Evolutionary conservation across 2,797 vertebrate species (phyloP).

Genomic region (Fistularia tabacaria): DNA sequence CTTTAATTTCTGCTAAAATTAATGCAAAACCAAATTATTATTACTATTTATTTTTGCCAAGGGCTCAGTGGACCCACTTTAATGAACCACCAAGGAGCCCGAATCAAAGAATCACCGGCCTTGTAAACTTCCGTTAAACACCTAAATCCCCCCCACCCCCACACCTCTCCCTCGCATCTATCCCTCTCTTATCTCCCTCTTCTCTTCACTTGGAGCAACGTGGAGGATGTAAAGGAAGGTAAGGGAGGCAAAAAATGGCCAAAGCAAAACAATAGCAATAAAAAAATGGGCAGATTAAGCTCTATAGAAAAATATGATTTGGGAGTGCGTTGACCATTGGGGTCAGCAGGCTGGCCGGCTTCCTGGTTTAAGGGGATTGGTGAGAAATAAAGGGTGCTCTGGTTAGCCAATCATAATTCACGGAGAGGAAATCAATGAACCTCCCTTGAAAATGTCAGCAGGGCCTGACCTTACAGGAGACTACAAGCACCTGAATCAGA

Average conservation of each 20-base stretch:
- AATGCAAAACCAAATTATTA: slow-evolving; percentile 30
- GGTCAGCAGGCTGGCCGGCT: slow-evolving; percentile 59
- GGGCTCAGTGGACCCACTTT: slow-evolving; percentile 26
- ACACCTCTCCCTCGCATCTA: too few species aligned
- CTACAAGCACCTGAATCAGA: not conserved
- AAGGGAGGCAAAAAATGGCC: slow-evolving; percentile 36
- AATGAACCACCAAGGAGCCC: slow-evolving; percentile 16
- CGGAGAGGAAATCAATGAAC: slow-evolving; percentile 69
- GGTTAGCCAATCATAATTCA: slow-evolving; percentile 59
- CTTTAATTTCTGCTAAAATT: slow-evolving; percentile 17
- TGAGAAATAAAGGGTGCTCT: slow-evolving; percentile 60
- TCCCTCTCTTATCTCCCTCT: slow-evolving; percentile 24
- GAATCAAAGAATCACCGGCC: slow-evolving; percentile 27
- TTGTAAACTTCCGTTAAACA: slow-evolving; percentile 52
- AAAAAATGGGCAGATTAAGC: slow-evolving; percentile 47
- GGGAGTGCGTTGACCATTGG: slow-evolving; percentile 62
- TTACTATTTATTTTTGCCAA: slow-evolving; percentile 20
- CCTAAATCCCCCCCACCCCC: slow-evolving; percentile 37
- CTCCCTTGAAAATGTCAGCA: slow-evolving; percentile 74
- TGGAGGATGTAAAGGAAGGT: slow-evolving; percentile 40
- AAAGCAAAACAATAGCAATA: not conserved
- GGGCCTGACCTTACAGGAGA: slow-evolving; percentile 63
- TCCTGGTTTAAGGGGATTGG: slow-evolving; percentile 65
- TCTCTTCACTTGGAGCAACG: slow-evolving; percentile 36
- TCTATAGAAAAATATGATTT: slow-evolving; percentile 70